Base-by-base conservation (phyloP, 1,140 invertebrate species). In the Hestina assimilis region DNA sequence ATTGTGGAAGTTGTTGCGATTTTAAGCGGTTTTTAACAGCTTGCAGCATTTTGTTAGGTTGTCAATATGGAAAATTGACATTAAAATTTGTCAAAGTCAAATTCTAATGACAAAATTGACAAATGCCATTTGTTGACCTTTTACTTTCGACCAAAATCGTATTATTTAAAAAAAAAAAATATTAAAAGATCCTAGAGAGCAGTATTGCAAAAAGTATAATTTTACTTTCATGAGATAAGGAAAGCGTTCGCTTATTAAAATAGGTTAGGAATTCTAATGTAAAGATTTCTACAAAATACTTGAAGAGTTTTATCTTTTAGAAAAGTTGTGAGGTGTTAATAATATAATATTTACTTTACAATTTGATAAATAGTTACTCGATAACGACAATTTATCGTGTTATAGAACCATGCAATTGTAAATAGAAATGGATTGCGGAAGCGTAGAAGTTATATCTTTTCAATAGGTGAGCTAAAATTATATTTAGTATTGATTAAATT, bases 321-420 rank as follows among this genome's bases (percentile, higher is more conserved):
- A 20, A 20, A 20, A 31, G 20, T 29, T 33, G 26, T 31, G 24
- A 15, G 28, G 12, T 47, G 33, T 47, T 47, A 9, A 38, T 19
- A 47, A 29, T 47, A 33, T 21, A 23, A 14, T 63, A 63, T 63
- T 62, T 63, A 52, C 46, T 50, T 43, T 55, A 47, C 28, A 50
- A 61, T 51, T 55, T 42, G 52, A 56, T 52, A 57, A 43, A 63
- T 63, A 7, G 24, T 14, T 9, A 31, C 24, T 21, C 28, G 53
- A 62, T 56, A 56, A 56, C 46, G 33, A 41, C 9, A 54, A 38
- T 52, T 55, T 43, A 55, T 50, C 33, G 11, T 46, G 23, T 45
- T 21, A 42, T 62, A 52, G 23, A 38, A 46, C 12, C 20, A 31
- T 31, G 28, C 14, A 47, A 6, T 50, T 38, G 48, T 57, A 57